A percentile compares a stretch with the other conserved stretches of the same genome.
Evolutionary conservation across 92 coral and sea anemone species (phyloP).

Genomic region (Phenganax subtilis): DNA sequence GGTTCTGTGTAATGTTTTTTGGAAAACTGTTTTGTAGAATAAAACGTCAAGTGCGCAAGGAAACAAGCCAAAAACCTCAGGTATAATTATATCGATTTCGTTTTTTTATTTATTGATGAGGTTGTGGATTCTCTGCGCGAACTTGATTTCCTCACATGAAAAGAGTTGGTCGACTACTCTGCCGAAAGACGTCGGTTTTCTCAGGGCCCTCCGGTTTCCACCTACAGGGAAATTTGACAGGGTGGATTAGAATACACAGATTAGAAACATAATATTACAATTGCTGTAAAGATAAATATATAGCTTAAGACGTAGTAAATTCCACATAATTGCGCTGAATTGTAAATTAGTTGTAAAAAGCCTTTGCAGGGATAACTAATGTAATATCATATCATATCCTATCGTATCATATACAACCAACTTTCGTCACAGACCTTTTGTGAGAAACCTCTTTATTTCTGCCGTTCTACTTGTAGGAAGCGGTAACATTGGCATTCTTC

Average conservation of each 20-base stretch:
- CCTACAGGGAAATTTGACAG: not conserved
- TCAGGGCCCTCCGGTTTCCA: not conserved
- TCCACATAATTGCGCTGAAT: no score
- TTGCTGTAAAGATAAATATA: no score
- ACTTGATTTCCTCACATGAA: no score
- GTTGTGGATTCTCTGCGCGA: no score
- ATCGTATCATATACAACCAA: not conserved
- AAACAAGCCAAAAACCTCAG: conserved; percentile 18
- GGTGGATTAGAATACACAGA: no score
- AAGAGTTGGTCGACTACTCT: no score
- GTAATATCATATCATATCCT: no score
- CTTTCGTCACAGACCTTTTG: not conserved
- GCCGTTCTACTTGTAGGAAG: conserved; percentile 40
- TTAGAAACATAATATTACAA: no score
- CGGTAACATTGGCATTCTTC: conserved; percentile 66
- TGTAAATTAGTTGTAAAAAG: no score
- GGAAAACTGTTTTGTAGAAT: not conserved
- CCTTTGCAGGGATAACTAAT: no score
- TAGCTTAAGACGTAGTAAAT: no score
- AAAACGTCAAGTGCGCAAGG: conserved; percentile 19
- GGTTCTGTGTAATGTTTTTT: not conserved
- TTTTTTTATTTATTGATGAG: not conserved
- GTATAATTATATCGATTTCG: not conserved
- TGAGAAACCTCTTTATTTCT: not conserved
- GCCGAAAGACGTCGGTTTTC: no score